Conservation (phyloP, 2,113 vertebrate species). For the Sardina pilchardus region DNA sequence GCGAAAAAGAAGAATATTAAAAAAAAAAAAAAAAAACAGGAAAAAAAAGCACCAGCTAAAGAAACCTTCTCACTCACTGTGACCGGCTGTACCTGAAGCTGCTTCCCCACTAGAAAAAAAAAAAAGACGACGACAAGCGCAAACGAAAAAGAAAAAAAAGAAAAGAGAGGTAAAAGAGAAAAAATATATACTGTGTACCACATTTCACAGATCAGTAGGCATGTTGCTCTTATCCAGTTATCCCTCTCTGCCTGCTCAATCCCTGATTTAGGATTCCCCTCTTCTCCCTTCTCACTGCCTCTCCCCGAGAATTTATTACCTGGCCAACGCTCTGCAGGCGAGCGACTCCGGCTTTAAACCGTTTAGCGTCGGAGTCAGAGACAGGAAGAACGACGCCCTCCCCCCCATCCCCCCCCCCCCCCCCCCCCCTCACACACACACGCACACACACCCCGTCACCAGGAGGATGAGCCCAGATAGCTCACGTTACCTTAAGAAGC, state of each 20-base stretch:
- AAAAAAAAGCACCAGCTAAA: slow-evolving; percentile 71
- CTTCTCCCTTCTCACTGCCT: slow-evolving; percentile 45
- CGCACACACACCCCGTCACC: no score
- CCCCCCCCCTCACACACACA: no score
- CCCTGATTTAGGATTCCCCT: slow-evolving; percentile 18
- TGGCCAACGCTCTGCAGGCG: not conserved
- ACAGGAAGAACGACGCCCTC: not conserved
- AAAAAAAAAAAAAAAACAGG: not conserved
- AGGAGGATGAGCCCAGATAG: not conserved
- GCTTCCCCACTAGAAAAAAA: slow-evolving; percentile 49
- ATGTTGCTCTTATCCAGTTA: not conserved
- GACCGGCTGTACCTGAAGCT: slow-evolving; percentile 74
- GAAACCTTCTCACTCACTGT: slow-evolving; percentile 72
- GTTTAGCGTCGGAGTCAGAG: slow-evolving; percentile 13
- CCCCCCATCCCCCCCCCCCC: no score
- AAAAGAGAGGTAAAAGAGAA: not conserved
- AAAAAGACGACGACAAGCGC: not conserved
- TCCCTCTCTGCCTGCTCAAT: not conserved
- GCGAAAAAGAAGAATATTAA: slow-evolving; percentile 3
- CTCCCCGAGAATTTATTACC: slow-evolving; percentile 29
- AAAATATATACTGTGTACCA: slow-evolving; percentile 65
- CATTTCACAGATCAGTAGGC: slow-evolving; percentile 27
- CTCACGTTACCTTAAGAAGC: slow-evolving; percentile 37
- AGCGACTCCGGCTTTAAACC: slow-evolving; percentile 8
- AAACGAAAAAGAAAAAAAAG: not conserved